Percentiles rank a stretch among this genome's conserved stretches.
phyloP scores from a whole-genome alignment of 2,797 vertebrate species.

The Periparus ater region DNA sequence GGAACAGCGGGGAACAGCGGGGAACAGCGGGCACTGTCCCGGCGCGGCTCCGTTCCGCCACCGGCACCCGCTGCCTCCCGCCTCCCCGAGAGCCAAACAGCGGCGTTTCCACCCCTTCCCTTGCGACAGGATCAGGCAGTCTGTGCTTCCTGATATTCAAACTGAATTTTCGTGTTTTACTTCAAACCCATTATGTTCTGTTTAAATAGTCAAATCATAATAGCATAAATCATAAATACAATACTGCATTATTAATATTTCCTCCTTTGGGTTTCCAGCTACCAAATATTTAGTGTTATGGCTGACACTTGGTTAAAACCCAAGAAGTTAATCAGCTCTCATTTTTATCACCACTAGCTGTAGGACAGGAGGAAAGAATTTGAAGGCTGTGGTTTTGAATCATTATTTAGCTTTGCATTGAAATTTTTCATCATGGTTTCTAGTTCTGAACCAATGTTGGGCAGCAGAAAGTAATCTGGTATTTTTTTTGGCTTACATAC shows the following conservation, averaged over 20 bases:
- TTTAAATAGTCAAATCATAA: background rate
- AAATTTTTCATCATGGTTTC: background rate
- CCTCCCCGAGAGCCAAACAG: background rate
- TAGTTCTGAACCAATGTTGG: background rate
- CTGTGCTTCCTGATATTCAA: background rate
- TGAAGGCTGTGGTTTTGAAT: background rate
- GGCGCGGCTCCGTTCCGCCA: accelerated
- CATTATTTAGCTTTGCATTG: background rate
- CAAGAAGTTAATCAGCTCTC: constrained; percentile 24
- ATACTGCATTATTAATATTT: constrained; percentile 18
- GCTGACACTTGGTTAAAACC: constrained; percentile 27
- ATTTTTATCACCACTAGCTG: background rate
- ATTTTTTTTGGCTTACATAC: background rate
- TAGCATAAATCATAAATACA: constrained; percentile 34
- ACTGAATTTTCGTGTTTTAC: background rate
- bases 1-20: too few relatives aligned
- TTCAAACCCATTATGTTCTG: background rate
- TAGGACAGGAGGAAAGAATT: background rate
- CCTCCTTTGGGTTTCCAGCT: constrained; percentile 13
- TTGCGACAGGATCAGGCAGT: background rate
- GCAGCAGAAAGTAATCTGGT: background rate
- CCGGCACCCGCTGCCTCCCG: background rate
- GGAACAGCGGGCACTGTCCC: background rate
- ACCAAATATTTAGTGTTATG: constrained; percentile 2
- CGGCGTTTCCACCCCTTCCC: background rate